A percentile compares a stretch with the other conserved stretches of the same genome.
Conservation (phyloP, 2,888 invertebrate species). For the Helobdella robusta region DNA sequence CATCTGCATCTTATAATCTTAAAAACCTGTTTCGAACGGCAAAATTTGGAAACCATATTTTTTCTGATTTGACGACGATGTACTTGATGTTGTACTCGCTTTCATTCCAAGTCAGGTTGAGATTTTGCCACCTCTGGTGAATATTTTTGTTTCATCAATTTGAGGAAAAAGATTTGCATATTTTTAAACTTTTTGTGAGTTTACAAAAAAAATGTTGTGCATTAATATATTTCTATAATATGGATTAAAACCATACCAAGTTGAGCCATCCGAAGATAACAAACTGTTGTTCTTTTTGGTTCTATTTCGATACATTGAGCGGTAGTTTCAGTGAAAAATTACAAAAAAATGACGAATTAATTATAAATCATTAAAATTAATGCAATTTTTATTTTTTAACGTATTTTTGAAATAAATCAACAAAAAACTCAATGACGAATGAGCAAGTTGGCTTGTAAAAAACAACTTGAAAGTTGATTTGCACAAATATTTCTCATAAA, state of each 20-base stretch:
- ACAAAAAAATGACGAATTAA: neutral
- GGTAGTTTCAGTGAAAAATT: neutral
- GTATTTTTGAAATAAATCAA: neutral
- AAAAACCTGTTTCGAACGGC: constrained; percentile 20
- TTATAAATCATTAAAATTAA: neutral
- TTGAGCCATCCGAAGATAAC: constrained; percentile 21
- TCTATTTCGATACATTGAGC: neutral
- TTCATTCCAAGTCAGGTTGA: constrained; percentile 4
- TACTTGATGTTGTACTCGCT: constrained; percentile 13
- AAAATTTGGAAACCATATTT: constrained; percentile 18
- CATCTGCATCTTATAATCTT: neutral
- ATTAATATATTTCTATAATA: neutral
- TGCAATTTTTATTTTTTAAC: neutral
- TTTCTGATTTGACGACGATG: neutral
- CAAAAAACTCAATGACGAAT: neutral
- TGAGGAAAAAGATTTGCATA: neutral
- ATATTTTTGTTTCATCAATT: neutral
- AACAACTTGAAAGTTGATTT: neutral
- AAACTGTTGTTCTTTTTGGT: constrained; percentile 22
- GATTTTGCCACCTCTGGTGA: constrained; percentile 15
- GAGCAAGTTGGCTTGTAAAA: neutral
- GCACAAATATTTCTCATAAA: neutral
- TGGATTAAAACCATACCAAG: neutral
- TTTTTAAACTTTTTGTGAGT: neutral
- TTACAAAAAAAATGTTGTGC: neutral